A percentile compares a stretch with the other conserved stretches of the same genome.
phyloP scores from a whole-genome alignment of 1,140 invertebrate species.

The Steinernema feltiae region DNA sequence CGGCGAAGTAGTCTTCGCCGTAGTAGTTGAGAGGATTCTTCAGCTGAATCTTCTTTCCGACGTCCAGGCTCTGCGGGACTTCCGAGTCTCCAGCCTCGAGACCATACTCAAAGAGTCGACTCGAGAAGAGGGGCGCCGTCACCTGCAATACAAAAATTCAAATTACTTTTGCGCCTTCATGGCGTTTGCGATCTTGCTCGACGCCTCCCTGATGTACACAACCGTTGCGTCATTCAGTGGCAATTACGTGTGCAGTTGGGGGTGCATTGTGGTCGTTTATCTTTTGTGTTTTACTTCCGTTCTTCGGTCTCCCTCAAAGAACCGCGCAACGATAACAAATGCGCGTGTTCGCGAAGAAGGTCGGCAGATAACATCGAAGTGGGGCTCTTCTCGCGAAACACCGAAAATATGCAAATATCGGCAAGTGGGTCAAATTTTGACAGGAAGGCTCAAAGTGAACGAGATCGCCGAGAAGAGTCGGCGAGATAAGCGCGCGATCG shows the following conservation, averaged over 20 bases:
- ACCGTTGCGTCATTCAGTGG: not conserved
- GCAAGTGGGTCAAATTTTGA: constrained; percentile 9
- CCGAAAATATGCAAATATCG: constrained; percentile 15
- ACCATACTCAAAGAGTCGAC: constrained; percentile 57
- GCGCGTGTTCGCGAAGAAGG: not conserved
- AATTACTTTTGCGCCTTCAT: too few species aligned
- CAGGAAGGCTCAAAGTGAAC: not conserved
- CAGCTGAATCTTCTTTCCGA: constrained; percentile 49
- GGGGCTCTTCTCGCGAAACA: not conserved
- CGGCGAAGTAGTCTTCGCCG: constrained; percentile 43
- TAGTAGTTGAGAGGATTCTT: constrained; percentile 48
- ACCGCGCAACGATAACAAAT: not conserved
- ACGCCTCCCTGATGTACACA: not conserved
- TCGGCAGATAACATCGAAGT: not conserved
- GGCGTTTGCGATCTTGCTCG: too few species aligned
- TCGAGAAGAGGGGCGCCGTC: constrained; percentile 54
- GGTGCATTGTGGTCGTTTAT: not conserved
- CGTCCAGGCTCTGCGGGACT: constrained; percentile 44
- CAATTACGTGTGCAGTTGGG: not conserved
- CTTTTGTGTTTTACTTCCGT: not conserved
- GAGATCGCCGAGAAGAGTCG: not conserved
- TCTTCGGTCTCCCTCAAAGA: not conserved
- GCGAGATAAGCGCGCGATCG: not conserved
- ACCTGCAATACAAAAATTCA: constrained; percentile 42
- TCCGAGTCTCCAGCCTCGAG: constrained; percentile 44